Evolutionary conservation across 2,797 vertebrate genomes (phyloP).

Genomic region (Brachymystax lenok): DNA sequence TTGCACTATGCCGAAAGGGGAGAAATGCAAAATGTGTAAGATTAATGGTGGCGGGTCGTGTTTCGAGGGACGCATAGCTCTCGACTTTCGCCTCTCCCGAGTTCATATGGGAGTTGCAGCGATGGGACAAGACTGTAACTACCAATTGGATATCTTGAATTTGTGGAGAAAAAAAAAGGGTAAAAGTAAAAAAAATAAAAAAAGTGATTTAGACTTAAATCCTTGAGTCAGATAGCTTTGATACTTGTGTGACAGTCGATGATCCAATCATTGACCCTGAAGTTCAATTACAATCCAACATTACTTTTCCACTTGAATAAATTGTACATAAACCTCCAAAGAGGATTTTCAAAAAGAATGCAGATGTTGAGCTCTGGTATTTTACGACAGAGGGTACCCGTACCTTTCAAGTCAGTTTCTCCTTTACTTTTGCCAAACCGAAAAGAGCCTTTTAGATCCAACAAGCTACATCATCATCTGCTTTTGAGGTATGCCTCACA

Average conservation of each 20-base stretch:
- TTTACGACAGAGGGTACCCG: neutral
- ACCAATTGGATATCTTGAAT: too few species aligned
- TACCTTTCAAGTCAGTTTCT: slow-evolving; percentile 23
- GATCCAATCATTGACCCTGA: neutral
- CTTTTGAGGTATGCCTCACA: neutral
- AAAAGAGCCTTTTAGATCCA: too few species aligned
- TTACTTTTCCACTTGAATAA: neutral
- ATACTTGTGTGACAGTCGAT: neutral
- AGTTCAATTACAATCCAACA: slow-evolving; percentile 1
- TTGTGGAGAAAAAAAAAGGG: too few species aligned
- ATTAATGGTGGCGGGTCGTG: too few species aligned
- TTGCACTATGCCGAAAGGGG: too few species aligned
- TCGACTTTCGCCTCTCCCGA: too few species aligned
- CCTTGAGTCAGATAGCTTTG: neutral
- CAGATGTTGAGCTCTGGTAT: slow-evolving; percentile 8
- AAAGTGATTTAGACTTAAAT: neutral
- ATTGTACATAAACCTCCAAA: neutral
- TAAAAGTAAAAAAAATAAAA: too few species aligned
- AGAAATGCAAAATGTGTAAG: too few species aligned
- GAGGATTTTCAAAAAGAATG: slow-evolving; percentile 12
- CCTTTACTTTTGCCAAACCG: slow-evolving; percentile 13
- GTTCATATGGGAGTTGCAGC: too few species aligned
- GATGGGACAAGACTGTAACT: too few species aligned
- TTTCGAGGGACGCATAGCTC: too few species aligned
- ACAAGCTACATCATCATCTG: slow-evolving; percentile 11